Evolutionary conservation across 2,113 vertebrate species (phyloP).

Genomic region (Tragelaphus strepsiceros): DNA sequence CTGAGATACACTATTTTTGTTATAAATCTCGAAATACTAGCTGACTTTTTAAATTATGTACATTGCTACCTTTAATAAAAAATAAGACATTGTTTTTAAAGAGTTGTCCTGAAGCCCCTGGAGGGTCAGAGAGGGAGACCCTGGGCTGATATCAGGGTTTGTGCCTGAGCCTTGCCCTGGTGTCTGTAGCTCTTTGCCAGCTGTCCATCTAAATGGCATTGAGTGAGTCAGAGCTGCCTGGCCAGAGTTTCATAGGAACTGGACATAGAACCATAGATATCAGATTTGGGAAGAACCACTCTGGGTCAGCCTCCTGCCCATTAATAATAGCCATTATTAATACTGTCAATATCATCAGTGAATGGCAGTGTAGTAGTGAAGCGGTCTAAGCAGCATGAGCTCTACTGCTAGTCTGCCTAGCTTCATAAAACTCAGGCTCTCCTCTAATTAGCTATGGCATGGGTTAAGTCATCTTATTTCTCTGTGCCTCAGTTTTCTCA

Average conservation of each 20-base stretch:
- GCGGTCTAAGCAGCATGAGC: background rate
- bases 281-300: background rate
- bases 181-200: background rate
- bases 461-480: background rate
- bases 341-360: background rate
- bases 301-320: background rate
- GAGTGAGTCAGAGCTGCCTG: constrained; percentile 51
- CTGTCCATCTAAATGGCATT: constrained; percentile 31
- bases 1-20: background rate
- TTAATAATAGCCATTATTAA: background rate
- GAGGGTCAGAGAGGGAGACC: background rate
- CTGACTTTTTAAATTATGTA: background rate
- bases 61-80: background rate
- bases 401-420: background rate
- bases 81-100: background rate
- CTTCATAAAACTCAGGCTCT: background rate
- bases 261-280: background rate
- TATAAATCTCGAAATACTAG: background rate
- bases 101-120: background rate
- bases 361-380: background rate
- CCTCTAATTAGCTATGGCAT: background rate
- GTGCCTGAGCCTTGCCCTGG: background rate
- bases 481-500: background rate
- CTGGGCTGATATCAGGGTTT: background rate
- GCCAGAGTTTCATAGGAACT: background rate